Base-by-base conservation (phyloP, 2,797 vertebrate species). In the Ficedula albicollis region DNA sequence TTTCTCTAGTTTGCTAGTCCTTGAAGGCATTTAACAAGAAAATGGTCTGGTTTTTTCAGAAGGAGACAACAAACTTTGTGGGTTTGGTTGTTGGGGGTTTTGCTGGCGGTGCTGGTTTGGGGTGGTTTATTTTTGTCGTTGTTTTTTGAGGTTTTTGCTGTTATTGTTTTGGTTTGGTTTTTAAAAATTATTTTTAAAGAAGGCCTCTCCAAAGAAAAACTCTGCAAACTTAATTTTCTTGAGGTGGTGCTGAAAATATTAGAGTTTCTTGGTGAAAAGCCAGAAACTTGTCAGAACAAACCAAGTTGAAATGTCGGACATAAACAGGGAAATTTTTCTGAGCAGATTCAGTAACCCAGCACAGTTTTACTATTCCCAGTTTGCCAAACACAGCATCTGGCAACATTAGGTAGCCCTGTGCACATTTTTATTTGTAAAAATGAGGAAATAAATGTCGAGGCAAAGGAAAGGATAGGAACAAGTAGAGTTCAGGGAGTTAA, bases 271-370 rank as follows among this genome's bases (percentile, higher is more conserved):
- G 58, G 54, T 62, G 43, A 43, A 85, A 93, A 91, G 66, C 72
- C 79, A 89, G 72, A 54, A 85, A 81, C 13, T 55, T 93, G 63
- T 80, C 84, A 83, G 60, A 55, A 78, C n/a, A 84, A 89, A 88
- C 49, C 10, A 34, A 64, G 66, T 6, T 78, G 56, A 94, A 93
- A 64, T 64, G 39, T 60, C 3, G 5, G 32, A 44, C 12, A 3
- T n/a, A 30, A 83, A 52, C 8, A 54, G 46, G 66, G n/a, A 78
- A 39, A 18, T 62, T 44, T 78, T 94, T 75, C 76, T 75, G 58
- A 58, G 25, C 46, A 55, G 60, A 54, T 74, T 85, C 63, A 63
- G 46, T 72, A 69, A 84, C 54, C 16, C 73, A 74, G 10, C 3
- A 19, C 4, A 54, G 43, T 63, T 93, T 73, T 59, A 39, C 15